Base-by-base conservation (phyloP, 2,113 vertebrate species). In the Brachypteracias leptosomus region DNA sequence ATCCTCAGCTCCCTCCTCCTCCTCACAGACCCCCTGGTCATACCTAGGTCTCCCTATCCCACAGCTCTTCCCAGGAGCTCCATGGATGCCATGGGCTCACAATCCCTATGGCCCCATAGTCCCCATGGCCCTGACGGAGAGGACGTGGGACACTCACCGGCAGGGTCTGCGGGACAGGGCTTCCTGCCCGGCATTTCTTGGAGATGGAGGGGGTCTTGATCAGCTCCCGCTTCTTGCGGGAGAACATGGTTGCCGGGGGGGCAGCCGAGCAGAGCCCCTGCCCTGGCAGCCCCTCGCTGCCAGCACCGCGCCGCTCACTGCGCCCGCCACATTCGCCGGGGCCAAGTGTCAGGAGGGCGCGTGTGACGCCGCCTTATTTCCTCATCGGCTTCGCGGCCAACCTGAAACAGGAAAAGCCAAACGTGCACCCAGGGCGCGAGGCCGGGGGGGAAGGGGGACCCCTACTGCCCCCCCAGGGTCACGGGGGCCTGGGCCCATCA, bases 181-280 rank as follows among this genome's bases (percentile, higher is more conserved):
- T 99, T 97, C 99, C 99, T 85, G 99, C 98, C 90, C 99, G 97
- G 97, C 98, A 99, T 97, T 99, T 99, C 98, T 99, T 99, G 25
- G 99, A 99, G 98, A 99, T 99, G 72, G 99, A 99, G 12, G 98
- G 99, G 26, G 99, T 99, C 97, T 99, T 99, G 46, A 99, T 99
- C 55, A 99, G 95, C 91, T 99, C 99, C 28, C 98, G 98, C 68
- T 99, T 99, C 97, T 99, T 99, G 96, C 99, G 98, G 75, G 98
- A 98, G 98, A 99, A 99, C 99, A 99, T 99, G 9, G 40, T 70
- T 71, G 17, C 16, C 18, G 47, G 46, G 67, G n/a, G 42, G 35
- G 33, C 1, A 33, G 46, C 65, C 31, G 33, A 26, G 46, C 57
- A 6, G 31, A 40, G 22, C 22, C 33, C 62, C 52, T 57, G 63